These are phyloP conservation scores for Nematopogon swammerdamellus DNA, from an alignment of 2,888 invertebrate genomes.

Conservation along the genomic window DNA sequence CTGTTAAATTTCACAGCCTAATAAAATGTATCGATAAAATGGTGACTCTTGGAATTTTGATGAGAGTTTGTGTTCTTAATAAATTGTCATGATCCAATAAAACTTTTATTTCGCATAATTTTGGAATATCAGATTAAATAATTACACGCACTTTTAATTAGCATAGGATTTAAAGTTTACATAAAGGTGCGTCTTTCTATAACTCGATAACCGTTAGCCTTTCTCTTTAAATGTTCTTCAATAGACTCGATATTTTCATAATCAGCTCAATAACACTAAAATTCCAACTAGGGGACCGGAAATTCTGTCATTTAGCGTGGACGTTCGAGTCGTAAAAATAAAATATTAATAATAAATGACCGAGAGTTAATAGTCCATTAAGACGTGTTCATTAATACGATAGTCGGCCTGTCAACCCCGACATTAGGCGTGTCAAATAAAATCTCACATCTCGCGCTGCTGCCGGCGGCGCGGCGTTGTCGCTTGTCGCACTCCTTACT, in stretches of 20 bases:
- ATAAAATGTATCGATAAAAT: too few relatives aligned
- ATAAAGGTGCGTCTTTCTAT: too few relatives aligned
- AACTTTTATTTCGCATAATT: too few relatives aligned
- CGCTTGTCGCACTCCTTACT: neutral
- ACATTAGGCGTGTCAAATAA: slow-evolving; percentile 24
- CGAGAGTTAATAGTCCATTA: slow-evolving; percentile 42
- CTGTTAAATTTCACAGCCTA: too few relatives aligned
- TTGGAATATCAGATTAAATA: too few relatives aligned
- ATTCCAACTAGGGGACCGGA: neutral
- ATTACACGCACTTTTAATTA: too few relatives aligned
- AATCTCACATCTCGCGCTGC: slow-evolving; percentile 14
- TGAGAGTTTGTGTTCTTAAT: too few relatives aligned
- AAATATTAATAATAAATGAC: slow-evolving; percentile 46
- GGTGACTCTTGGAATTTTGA: too few relatives aligned
- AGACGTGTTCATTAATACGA: slow-evolving; percentile 26
- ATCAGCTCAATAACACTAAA: neutral
- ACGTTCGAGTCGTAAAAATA: slow-evolving; percentile 34
- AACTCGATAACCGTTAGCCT: too few relatives aligned
- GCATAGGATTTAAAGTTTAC: too few relatives aligned
- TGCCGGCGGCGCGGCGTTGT: neutral
- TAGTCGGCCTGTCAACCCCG: neutral
- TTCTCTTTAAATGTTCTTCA: too few relatives aligned
- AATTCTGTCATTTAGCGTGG: neutral
- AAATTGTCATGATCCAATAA: too few relatives aligned
- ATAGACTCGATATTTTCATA: neutral